These are phyloP conservation scores for Patella pellucida DNA, from an alignment of 2,888 invertebrate genomes.

Conservation along the genomic window DNA sequence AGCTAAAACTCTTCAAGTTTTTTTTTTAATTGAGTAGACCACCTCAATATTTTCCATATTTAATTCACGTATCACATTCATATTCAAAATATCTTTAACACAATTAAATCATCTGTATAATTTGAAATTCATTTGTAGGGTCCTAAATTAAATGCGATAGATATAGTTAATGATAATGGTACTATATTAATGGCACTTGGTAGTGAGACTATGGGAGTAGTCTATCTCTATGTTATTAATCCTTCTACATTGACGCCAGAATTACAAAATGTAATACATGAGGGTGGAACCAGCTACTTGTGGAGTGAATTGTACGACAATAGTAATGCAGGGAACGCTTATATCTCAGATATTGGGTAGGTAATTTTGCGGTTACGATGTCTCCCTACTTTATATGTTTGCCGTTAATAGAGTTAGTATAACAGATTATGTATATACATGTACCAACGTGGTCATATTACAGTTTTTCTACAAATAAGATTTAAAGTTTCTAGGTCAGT, in stretches of 20 bases:
- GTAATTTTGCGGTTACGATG: neutral
- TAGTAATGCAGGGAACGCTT: constrained; percentile 39
- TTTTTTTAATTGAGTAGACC: too few relatives aligned
- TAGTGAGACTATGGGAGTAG: constrained; percentile 42
- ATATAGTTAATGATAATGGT: constrained; percentile 39
- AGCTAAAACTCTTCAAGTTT: too few relatives aligned
- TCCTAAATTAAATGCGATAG: constrained; percentile 42
- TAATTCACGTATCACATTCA: too few relatives aligned
- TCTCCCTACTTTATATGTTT: neutral
- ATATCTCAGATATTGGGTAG: constrained; percentile 45
- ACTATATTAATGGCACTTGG: constrained; percentile 40
- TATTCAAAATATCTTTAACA: too few relatives aligned
- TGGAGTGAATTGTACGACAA: constrained; percentile 42
- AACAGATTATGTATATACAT: too few relatives aligned
- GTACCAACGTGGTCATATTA: too few relatives aligned
- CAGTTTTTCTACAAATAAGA: too few relatives aligned
- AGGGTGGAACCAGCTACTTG: constrained; percentile 38
- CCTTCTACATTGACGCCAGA: constrained; percentile 30
- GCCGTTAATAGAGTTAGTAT: neutral
- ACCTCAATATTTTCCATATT: too few relatives aligned
- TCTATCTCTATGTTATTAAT: constrained; percentile 45
- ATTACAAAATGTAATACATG: constrained; percentile 36
- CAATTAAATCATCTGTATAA: too few relatives aligned
- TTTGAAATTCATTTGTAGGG: constrained; percentile 33
- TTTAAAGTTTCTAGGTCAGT: too few relatives aligned